Evolutionary conservation across 2,888 invertebrate genomes (phyloP), one percentile per base, ranked within the genome.

Genomic region (Homarus gammarus): DNA sequence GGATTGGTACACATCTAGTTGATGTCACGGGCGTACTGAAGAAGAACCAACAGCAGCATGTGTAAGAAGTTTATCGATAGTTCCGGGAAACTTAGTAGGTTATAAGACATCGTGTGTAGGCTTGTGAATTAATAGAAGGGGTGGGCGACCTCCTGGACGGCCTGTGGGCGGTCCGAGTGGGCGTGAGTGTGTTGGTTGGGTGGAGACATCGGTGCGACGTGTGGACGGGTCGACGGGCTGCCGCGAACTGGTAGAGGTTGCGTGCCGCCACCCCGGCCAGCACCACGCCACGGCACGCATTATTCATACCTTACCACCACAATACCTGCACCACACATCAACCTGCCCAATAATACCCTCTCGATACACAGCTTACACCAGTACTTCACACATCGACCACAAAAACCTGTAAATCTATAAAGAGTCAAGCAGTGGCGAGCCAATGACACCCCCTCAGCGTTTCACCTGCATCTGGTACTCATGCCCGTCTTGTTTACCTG

Each of bases 181-280:
- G 77, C 84, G 84, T 64, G 75, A 85, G 77, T 85, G 84, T 85
- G 77, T 64, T 56, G 84, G 77, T 40, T 85, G 64, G 75, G 77
- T 85, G 36, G 84, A 85, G 84, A 77, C 84, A 85, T 85, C 61
- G 64, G 77, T 56, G 77, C 84, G 44, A 85, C 84, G 84, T 85
- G 84, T 85, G 84, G 84, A 85, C 84, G 84, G 84, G 75, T 64
- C 84, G 77, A 85, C 77, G 77, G 38, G 64, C 77, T 85, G 84
- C 77, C 84, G 84, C 44, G 84, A 85, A 85, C 84, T 85, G 84
- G 64, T 40, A n/a, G 77, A 77, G 61, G 64, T 77, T 77, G 77
- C 84, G 84, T 85, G 84, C 75, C 84, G 75, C 36, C 73, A 61
- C 84, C 84, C 56, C 61, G 40, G 64, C 84, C 75, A 77, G 38